Conservation (phyloP, 2,113 vertebrate species). For the Myotis davidii region DNA sequence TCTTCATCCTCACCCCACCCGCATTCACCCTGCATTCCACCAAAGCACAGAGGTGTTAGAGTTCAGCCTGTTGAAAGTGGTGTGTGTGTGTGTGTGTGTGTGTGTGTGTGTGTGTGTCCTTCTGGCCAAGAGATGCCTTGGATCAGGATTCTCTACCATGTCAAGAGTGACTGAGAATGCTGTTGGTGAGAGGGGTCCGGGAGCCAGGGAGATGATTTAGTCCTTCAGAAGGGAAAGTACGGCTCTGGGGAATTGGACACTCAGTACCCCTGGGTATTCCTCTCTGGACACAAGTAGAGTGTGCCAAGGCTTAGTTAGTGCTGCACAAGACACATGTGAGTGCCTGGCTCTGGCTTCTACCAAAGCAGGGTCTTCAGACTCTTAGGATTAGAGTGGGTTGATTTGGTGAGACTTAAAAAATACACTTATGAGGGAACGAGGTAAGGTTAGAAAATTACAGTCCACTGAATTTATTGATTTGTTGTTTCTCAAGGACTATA, state of each 20-base stretch:
- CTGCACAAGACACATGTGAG: not conserved
- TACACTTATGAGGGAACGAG: not conserved
- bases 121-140: not conserved
- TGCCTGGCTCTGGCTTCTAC: not conserved
- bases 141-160: not conserved
- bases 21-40: not conserved
- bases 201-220: not conserved
- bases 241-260: not conserved
- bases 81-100: not conserved
- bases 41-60: not conserved
- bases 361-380: not conserved
- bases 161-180: not conserved
- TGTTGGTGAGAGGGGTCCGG: not conserved
- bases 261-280: not conserved
- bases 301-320: not conserved
- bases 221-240: not conserved
- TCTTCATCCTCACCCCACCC: not conserved
- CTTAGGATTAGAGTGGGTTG: not conserved
- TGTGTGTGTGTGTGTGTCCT: not conserved
- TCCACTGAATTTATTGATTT: not conserved
- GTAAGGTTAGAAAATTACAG: not conserved
- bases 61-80: not conserved
- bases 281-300: not conserved
- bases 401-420: not conserved
- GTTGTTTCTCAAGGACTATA: not conserved